Evolutionary conservation across 2,888 invertebrate species (phyloP).

Genomic region (Theristus sp.): DNA sequence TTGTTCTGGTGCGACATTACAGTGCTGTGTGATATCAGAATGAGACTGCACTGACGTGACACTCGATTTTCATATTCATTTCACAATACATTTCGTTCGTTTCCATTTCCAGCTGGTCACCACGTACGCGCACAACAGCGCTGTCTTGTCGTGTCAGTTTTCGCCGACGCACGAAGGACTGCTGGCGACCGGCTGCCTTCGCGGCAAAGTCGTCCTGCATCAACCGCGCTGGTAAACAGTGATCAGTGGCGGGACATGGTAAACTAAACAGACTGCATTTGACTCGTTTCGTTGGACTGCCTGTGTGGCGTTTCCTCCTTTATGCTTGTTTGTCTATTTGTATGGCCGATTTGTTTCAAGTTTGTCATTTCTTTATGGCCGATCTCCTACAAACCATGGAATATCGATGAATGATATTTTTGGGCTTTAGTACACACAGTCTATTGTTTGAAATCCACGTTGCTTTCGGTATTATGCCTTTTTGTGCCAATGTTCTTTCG

Average conservation of each 20-base stretch:
- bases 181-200: slow-evolving; percentile 71
- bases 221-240: slow-evolving; percentile 31
- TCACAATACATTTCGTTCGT: not conserved
- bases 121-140: slow-evolving; percentile 55
- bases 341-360: not conserved
- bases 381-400: no score
- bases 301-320: no score
- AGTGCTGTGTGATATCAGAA: slow-evolving; percentile 28
- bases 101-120: slow-evolving; percentile 46
- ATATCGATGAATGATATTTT: no score
- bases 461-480: no score
- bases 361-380: no score
- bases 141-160: slow-evolving; percentile 72
- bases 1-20: no score
- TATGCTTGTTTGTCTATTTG: no score
- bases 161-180: slow-evolving; percentile 61
- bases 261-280: no score
- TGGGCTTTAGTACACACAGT: no score
- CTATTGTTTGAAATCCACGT: no score
- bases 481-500: not conserved
- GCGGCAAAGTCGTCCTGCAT: slow-evolving; percentile 72
- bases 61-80: not conserved
- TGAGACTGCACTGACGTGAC: not conserved
- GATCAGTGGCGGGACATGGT: no score
- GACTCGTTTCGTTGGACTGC: no score